Conservation (phyloP, 2,797 vertebrate species). For the Anabas testudineus region DNA sequence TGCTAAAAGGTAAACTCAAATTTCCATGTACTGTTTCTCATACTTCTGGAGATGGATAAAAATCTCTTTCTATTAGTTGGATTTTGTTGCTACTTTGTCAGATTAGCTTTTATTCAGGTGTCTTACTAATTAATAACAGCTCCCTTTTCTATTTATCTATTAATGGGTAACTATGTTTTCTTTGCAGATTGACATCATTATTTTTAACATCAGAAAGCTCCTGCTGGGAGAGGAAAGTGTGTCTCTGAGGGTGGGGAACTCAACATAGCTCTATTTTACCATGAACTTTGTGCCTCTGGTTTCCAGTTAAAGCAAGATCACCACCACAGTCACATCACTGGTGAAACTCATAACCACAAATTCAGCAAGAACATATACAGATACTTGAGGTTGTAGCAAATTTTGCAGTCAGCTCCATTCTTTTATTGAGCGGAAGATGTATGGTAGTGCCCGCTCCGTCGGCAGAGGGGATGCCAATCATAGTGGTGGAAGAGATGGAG, state of each 20-base stretch:
- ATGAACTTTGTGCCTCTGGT: slow-evolving; percentile 44
- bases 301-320: slow-evolving; percentile 52
- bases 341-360: slow-evolving; percentile 19
- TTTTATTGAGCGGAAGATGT: slow-evolving; percentile 85
- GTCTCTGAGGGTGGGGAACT: slow-evolving; percentile 27
- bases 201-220: slow-evolving; percentile 29
- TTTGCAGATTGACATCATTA: slow-evolving; percentile 61
- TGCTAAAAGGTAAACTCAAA: neutral
- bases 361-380: slow-evolving; percentile 7
- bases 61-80: neutral
- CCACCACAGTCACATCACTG: slow-evolving; percentile 14
- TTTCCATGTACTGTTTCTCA: neutral
- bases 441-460: slow-evolving; percentile 96
- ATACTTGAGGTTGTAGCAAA: neutral
- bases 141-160: neutral
- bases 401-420: slow-evolving; percentile 30
- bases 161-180: slow-evolving; percentile 40
- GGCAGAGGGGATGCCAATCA: slow-evolving; percentile 93
- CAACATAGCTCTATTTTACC: slow-evolving; percentile 30
- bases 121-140: neutral
- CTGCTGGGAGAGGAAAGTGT: slow-evolving; percentile 32
- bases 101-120: neutral
- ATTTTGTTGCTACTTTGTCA: neutral
- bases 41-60: neutral
- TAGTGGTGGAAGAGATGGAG: slow-evolving; percentile 86